phyloP scores from a whole-genome alignment of 2,113 vertebrate species.

The Cricetomys ansorgei region DNA sequence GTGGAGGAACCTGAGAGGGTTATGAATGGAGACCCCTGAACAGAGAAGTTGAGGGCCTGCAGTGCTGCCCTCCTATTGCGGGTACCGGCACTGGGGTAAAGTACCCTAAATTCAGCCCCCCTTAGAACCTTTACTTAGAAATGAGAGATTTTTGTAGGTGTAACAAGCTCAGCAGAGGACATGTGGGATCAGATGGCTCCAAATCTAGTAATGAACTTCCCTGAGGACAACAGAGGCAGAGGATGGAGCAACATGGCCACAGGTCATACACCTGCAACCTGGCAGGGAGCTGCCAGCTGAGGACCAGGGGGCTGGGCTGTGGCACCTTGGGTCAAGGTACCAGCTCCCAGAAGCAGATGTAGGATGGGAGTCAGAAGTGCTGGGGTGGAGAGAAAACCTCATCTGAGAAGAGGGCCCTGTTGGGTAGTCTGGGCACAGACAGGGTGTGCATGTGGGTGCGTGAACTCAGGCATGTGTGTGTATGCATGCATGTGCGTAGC shows the following conservation, averaged over 20 bases:
- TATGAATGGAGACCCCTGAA: not conserved
- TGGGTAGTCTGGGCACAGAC: not conserved
- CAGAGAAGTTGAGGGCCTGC: not conserved
- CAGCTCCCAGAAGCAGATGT: not conserved
- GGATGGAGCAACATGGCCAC: no score
- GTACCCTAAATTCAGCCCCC: not conserved
- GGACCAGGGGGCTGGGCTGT: not conserved
- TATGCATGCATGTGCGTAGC: not conserved
- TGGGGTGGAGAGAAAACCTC: not conserved
- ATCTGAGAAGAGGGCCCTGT: not conserved
- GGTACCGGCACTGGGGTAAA: not conserved
- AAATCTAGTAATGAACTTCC: not conserved
- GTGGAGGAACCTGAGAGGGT: not conserved
- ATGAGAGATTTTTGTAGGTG: not conserved
- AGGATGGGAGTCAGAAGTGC: not conserved
- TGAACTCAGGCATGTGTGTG: no score
- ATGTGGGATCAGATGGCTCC: not conserved
- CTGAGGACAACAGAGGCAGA: not conserved
- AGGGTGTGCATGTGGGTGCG: not conserved
- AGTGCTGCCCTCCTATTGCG: not conserved
- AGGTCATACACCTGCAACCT: no score
- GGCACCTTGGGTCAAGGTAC: not conserved
- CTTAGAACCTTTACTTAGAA: no score
- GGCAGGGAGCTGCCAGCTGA: not conserved
- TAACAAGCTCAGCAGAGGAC: not conserved